Evolutionary conservation across 2,888 invertebrate genomes (phyloP).

Genomic region (Lasioglossum villosulum): DNA sequence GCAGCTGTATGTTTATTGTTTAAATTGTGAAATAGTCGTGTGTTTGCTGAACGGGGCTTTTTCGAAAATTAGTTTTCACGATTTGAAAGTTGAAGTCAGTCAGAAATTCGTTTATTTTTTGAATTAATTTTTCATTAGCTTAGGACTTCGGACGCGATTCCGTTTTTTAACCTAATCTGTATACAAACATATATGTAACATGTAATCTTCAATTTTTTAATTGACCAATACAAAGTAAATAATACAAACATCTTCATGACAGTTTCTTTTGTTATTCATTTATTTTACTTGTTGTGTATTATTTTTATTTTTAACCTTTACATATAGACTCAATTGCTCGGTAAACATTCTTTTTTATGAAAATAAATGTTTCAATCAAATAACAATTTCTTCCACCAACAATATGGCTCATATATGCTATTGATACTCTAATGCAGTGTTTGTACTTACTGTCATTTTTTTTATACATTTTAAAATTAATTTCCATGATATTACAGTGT

Average conservation of each 20-base stretch:
- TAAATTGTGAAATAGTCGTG: conserved; percentile 1
- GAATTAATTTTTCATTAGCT: not conserved
- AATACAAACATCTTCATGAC: not conserved
- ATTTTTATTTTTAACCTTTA: not conserved
- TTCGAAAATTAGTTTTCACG: not conserved
- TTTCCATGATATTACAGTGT: conserved; percentile 75
- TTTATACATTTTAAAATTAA: not conserved
- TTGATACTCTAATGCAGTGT: not conserved
- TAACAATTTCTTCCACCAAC: not conserved
- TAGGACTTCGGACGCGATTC: not conserved
- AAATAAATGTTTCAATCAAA: not conserved
- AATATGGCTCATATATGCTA: not conserved
- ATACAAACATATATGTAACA: not conserved
- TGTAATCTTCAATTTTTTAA: not conserved
- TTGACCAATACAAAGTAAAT: not conserved
- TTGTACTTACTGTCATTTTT: not conserved
- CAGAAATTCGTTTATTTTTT: conserved; percentile 8
- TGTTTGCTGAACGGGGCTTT: not conserved
- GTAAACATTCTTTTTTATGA: not conserved
- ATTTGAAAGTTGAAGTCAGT: conserved; percentile 12
- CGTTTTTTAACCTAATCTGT: not conserved
- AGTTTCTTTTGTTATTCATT: not conserved
- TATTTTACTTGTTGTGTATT: not conserved
- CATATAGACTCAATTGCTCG: not conserved
- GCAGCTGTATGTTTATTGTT: conserved; percentile 27